Conservation (phyloP, 1,140 invertebrate species). For the Carposina sasakii region DNA sequence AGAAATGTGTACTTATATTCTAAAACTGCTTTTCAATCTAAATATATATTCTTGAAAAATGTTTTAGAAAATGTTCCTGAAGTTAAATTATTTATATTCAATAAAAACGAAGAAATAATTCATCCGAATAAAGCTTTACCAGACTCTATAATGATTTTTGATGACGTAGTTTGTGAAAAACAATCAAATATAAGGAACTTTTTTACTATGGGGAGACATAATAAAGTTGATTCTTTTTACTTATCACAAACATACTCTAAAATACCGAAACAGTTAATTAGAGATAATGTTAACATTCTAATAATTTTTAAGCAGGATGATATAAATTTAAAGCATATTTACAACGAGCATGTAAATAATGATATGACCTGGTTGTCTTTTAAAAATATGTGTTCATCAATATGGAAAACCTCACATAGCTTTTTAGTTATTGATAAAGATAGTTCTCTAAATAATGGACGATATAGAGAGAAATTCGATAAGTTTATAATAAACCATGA, state of each 20-base stretch:
- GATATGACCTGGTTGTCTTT: slow-evolving; percentile 48
- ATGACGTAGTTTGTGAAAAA: slow-evolving; percentile 20
- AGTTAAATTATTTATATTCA: slow-evolving; percentile 16
- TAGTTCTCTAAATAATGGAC: too few species aligned
- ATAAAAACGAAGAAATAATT: slow-evolving; percentile 21
- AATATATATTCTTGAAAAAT: slow-evolving; percentile 31
- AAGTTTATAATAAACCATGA: too few species aligned
- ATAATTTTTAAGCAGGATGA: slow-evolving; percentile 60
- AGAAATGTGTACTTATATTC: slow-evolving; percentile 43
- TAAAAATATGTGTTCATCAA: slow-evolving; percentile 34
- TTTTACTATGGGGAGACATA: slow-evolving; percentile 54
- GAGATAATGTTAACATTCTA: slow-evolving; percentile 57
- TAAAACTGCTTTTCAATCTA: slow-evolving; percentile 36
- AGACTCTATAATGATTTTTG: slow-evolving; percentile 1
- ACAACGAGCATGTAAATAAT: slow-evolving; percentile 47
- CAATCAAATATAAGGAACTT: slow-evolving; percentile 29
- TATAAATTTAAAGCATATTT: slow-evolving; percentile 54
- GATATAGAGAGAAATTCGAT: too few species aligned
- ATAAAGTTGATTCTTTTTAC: slow-evolving; percentile 43
- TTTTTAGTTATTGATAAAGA: too few species aligned
- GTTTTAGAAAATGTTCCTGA: slow-evolving; percentile 25
- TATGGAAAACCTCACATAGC: slow-evolving; percentile 35
- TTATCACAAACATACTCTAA: slow-evolving; percentile 50
- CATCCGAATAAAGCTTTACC: slow-evolving; percentile 3
- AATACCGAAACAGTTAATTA: slow-evolving; percentile 56